Conservation (phyloP, 2,888 invertebrate species). For the Conchocele bisecta region DNA sequence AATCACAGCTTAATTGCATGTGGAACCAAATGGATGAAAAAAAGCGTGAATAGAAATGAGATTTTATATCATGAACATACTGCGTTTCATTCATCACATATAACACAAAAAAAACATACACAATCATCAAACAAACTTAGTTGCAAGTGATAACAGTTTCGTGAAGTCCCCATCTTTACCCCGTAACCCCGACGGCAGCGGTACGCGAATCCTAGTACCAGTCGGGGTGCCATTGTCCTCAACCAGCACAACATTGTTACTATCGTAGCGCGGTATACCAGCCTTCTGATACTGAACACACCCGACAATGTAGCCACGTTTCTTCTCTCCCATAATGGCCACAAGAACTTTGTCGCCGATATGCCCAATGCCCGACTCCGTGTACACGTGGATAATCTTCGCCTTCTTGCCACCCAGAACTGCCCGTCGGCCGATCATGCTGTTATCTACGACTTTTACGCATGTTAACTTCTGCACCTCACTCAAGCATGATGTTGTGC, state of each 20-base stretch:
- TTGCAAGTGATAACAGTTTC: slow-evolving; percentile 94
- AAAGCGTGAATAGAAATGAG: too few relatives aligned
- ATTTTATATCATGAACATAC: too few relatives aligned
- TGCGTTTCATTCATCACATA: too few relatives aligned
- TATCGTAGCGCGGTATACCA: slow-evolving; percentile 95
- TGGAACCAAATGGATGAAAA: too few relatives aligned
- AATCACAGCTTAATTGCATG: too few relatives aligned
- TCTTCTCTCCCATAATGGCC: slow-evolving; percentile 97
- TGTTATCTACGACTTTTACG: slow-evolving; percentile 97
- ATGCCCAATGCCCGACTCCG: slow-evolving; percentile 84
- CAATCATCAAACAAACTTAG: slow-evolving; percentile 90
- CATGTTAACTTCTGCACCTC: slow-evolving; percentile 86
- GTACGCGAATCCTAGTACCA: slow-evolving; percentile 97
- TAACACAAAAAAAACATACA: too few relatives aligned
- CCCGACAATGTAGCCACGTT: slow-evolving; percentile 95
- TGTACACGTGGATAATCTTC: slow-evolving; percentile 92
- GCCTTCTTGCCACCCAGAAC: slow-evolving; percentile 97
- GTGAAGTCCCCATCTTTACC: slow-evolving; percentile 91
- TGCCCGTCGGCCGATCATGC: slow-evolving; percentile 95
- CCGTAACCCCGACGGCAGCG: slow-evolving; percentile 94
- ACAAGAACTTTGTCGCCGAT: slow-evolving; percentile 94
- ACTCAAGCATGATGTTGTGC: slow-evolving; percentile 69
- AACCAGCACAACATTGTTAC: slow-evolving; percentile 97
- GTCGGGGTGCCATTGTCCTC: slow-evolving; percentile 97
- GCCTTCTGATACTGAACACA: slow-evolving; percentile 91